These are phyloP conservation scores for Pentalonia nigronervosa DNA, from an alignment of 1,140 invertebrate species.

Conservation along the genomic window DNA sequence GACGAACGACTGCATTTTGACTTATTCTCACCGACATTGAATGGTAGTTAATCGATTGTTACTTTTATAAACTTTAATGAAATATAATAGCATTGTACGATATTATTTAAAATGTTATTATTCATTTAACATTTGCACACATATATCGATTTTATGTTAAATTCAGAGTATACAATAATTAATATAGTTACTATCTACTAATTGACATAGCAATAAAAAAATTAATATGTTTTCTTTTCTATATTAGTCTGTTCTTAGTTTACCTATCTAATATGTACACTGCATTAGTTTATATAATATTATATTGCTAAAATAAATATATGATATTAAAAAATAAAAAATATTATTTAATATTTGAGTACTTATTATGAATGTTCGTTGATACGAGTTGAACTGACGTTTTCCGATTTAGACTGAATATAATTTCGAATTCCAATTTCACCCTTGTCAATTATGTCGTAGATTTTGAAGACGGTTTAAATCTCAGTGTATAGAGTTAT, in stretches of 20 bases:
- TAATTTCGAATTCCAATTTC: background rate
- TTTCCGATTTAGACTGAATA: background rate
- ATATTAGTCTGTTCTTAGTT: background rate
- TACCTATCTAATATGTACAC: background rate
- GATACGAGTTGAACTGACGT: background rate
- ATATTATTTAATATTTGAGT: background rate
- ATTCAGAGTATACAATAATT: background rate
- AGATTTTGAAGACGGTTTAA: constrained; percentile 33
- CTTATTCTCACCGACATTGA: background rate
- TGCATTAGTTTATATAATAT: background rate
- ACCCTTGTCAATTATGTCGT: constrained; percentile 32
- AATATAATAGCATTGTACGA: background rate
- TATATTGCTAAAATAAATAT: background rate
- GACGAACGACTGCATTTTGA: background rate
- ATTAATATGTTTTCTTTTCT: background rate
- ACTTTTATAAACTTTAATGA: constrained; percentile 4
- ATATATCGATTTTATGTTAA: background rate
- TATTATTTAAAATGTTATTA: background rate
- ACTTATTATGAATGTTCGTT: background rate
- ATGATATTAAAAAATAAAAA: background rate
- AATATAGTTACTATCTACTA: background rate
- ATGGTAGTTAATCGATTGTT: background rate
- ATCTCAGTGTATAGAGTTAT: background rate
- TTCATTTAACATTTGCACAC: background rate
- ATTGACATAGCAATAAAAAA: background rate